Conservation (phyloP, 2,888 invertebrate species). For the Nymphalis polychloros region DNA sequence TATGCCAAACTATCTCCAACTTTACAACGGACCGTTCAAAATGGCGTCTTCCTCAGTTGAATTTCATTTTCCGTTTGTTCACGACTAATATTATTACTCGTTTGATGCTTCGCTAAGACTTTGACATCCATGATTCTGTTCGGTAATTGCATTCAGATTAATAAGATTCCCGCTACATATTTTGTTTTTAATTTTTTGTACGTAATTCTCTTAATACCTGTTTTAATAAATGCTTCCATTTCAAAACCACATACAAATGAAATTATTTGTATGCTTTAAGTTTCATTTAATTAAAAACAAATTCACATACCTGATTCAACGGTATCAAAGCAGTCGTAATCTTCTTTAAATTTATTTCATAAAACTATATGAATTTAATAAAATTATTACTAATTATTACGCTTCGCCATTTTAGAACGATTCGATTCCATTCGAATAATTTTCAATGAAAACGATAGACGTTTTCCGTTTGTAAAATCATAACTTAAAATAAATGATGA, state of each 20-base stretch:
- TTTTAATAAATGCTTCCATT: too few species aligned
- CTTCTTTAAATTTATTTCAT: conserved; percentile 15
- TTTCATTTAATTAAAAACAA: background rate
- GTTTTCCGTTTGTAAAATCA: background rate
- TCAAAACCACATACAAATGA: background rate
- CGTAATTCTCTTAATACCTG: too few species aligned
- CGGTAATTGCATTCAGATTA: background rate
- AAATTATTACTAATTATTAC: conserved; percentile 2
- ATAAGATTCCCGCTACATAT: background rate
- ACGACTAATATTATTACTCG: conserved; percentile 1
- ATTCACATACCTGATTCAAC: background rate
- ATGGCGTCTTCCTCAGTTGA: conserved; percentile 14
- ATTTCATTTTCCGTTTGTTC: conserved; percentile 17
- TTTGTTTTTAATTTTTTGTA: background rate
- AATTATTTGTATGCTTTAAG: background rate
- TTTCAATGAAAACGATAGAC: background rate
- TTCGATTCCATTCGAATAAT: background rate
- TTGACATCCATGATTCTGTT: background rate
- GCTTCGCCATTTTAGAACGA: background rate
- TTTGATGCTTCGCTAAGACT: background rate
- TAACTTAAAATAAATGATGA: background rate
- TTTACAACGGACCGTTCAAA: conserved; percentile 13
- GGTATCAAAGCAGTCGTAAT: conserved; percentile 7
- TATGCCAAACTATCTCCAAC: conserved; percentile 23
- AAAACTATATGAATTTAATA: conserved; percentile 16